phyloP scores from a whole-genome alignment of 2,888 invertebrate species.

The Aradus depressus region DNA sequence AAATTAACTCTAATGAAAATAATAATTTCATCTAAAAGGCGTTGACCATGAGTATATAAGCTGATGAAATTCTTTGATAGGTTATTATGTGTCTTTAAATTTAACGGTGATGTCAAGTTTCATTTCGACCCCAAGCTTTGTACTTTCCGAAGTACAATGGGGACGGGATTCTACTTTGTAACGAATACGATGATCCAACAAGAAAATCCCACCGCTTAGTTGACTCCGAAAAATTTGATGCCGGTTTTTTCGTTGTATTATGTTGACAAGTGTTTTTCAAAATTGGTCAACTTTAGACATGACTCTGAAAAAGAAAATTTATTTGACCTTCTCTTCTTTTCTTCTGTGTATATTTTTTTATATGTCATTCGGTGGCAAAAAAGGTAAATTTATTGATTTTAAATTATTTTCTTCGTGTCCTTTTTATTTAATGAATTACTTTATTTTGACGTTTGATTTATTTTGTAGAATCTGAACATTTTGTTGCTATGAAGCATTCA shows the following conservation, averaged over 20 bases:
- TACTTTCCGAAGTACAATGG: not conserved
- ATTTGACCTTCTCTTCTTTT: slow-evolving; percentile 11
- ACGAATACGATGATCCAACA: no score
- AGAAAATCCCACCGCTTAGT: no score
- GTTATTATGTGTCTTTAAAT: no score
- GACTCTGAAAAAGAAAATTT: slow-evolving; percentile 21
- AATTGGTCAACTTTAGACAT: slow-evolving; percentile 18
- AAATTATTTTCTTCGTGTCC: not conserved
- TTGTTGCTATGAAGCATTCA: slow-evolving; percentile 28
- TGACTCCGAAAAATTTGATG: no score
- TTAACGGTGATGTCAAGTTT: slow-evolving; percentile 5
- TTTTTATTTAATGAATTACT: not conserved
- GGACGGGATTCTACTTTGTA: no score
- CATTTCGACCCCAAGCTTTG: not conserved
- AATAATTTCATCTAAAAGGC: no score
- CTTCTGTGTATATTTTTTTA: slow-evolving; percentile 20
- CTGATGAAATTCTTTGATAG: not conserved
- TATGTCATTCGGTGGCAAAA: slow-evolving; percentile 16
- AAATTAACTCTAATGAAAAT: no score
- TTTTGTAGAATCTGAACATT: slow-evolving; percentile 22
- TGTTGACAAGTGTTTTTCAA: not conserved
- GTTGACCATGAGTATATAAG: not conserved
- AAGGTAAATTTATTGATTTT: slow-evolving; percentile 12
- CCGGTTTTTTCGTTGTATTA: no score
- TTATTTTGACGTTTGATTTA: not conserved